Evolutionary conservation across 2,113 vertebrate species (phyloP), one percentile per base, ranked within the genome.

Genomic region (Ceyx melanurus): DNA sequence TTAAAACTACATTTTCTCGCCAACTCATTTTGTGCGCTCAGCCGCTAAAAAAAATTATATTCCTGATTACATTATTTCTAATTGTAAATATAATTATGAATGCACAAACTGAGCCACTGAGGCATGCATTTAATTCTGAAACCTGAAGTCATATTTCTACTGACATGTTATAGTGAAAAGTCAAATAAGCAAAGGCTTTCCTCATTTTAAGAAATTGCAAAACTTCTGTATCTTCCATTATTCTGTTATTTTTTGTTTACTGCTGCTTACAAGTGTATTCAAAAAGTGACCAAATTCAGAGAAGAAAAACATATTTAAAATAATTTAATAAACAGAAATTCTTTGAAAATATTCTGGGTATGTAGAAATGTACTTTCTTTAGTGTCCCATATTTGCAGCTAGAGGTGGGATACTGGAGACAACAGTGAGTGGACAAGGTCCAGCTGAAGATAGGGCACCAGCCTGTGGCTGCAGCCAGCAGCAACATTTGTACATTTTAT

Each of bases 71-170:
- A 31, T 89, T 90, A 85, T 92, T 93, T 85, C 50, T 90, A 92
- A 82, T 89, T 84, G 86, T 92, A 92, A 93, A 90, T 92, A 87
- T 53, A 84, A 90, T 93, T 84, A 62, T 66, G 80, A 95, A 54
- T 64, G 73, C 45, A 65, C 43, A 86, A 94, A 90, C 61, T 2
- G 5, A 92, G 56, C 62, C 40, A 56, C 37, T 35, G 83, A 76
- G 70, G 73, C 22, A 13, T 84, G 74, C 81, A 68, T 82, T 95
- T 92, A 82, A 90, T 93, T 81, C 45, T 92, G 77, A 84, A 90
- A 94, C 18, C 13, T 21, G 35, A 68, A 79, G 50, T 92, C 28
- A 0, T 68, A 21, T 90, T 93, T 90, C 66, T 83, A 53, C 40
- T 18, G 11, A 54, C 0, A 2, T n/a, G 33, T 74, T 81, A 19